Base-by-base conservation (phyloP, 37 sponge, comb jelly and placozoan genomes). In the Geodia barretti region DNA sequence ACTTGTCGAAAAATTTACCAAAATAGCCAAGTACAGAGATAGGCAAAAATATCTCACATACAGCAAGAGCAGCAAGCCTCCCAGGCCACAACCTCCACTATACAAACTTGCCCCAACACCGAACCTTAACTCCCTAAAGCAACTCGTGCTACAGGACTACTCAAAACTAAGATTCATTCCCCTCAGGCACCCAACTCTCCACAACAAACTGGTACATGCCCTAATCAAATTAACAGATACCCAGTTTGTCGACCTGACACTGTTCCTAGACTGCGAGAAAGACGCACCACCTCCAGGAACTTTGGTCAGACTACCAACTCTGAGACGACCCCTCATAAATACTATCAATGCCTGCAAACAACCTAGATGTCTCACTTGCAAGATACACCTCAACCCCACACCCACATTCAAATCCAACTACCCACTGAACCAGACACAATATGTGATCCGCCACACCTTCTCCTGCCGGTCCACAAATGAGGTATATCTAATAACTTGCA, bases 401-500 rank as follows among this genome's bases (percentile, higher is more conserved):
- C 4, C 60, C 37, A 29, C 30, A 4, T 80, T 80, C 41, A 41
- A 25, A 14, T 40, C 54, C 36, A 70, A 71, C 17, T 38, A 23
- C 25, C 73, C 33, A 71, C 23, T 11, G 20, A 80, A 23, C 70
- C 25, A 54, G 54, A 24, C 5, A 37, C 2, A 11, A 1, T 70
- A 47, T n/a, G 33, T 28, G 1, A 69, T 80, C 14, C 67, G 71
- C 67, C 72, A 70, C 11, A 32, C 62, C 8, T 80, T 80, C 38
- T 32, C 72, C 14, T 80, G 81, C 54, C 8, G 14, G 7, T 80
- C 81, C 25, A 14, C 59, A 4, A 80, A 80, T 31, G 9, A 70
- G 2, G 54, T 80, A 24, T 80, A 80, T 54, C 81, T 80, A 26
- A 79, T 79, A 9, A 79, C 79, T 26, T 79, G 79, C 54, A 65